Evolutionary conservation across 2,113 vertebrate genomes (phyloP).

Genomic region (Myiopsitta monachus): DNA sequence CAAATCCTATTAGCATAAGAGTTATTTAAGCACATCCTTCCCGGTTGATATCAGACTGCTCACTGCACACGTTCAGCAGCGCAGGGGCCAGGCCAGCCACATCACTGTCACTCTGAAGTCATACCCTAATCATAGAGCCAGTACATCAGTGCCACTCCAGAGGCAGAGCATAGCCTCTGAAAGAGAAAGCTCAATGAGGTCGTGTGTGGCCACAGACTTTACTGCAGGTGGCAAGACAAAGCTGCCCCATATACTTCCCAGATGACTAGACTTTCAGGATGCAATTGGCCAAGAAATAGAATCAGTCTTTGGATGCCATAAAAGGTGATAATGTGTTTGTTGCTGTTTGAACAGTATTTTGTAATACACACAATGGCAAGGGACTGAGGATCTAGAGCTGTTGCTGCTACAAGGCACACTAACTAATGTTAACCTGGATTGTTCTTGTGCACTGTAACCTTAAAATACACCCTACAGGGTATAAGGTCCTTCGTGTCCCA

Average conservation of each 20-base stretch:
- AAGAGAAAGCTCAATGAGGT: not conserved
- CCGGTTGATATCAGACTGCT: not conserved
- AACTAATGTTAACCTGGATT: not conserved
- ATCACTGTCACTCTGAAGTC: not conserved
- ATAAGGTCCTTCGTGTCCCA: fast-evolving
- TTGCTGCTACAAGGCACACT: not conserved
- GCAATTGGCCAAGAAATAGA: not conserved
- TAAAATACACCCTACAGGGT: fast-evolving
- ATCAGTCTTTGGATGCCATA: not conserved
- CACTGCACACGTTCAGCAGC: fast-evolving
- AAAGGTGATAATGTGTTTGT: not conserved
- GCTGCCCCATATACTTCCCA: not conserved
- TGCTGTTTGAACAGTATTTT: not conserved
- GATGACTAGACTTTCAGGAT: not conserved
- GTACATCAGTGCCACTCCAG: not conserved
- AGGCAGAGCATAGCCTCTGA: not conserved
- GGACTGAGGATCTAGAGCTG: not conserved
- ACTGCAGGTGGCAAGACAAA: not conserved
- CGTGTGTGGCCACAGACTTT: not conserved
- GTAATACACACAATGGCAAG: fast-evolving
- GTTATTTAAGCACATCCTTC: not conserved
- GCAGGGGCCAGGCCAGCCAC: not conserved
- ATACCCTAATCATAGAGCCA: not conserved
- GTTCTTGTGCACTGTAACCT: not conserved
- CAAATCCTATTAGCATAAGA: not conserved